A percentile compares a stretch with the other conserved stretches of the same genome.
phyloP scores from a whole-genome alignment of 1,140 invertebrate genomes.

The Myzus persicae region DNA sequence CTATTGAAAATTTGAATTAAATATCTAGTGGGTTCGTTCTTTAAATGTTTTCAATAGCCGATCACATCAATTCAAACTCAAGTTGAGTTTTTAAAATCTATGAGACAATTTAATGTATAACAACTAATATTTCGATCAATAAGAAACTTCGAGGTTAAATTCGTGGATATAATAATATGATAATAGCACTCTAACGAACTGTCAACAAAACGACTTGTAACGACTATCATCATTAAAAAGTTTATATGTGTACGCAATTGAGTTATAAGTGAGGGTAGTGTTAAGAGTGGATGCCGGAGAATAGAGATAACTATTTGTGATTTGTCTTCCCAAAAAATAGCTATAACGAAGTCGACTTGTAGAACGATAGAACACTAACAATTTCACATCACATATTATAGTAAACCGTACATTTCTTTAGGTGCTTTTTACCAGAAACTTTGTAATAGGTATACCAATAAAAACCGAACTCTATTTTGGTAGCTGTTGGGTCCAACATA shows the following conservation, averaged over 20 bases:
- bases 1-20: not conserved
- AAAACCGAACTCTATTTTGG: not conserved
- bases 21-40: not conserved
- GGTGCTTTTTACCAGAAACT: not conserved
- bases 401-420: not conserved
- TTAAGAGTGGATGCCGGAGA: not conserved
- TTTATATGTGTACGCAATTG: not conserved
- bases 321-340: not conserved
- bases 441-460: not conserved
- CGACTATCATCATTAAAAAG: not conserved
- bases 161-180: not conserved
- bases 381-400: not conserved
- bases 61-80: fast-evolving
- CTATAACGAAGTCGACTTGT: too few relatives aligned
- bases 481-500: not conserved
- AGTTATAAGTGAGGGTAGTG: not conserved
- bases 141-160: not conserved
- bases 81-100: not conserved
- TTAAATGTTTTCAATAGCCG: not conserved
- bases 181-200: not conserved
- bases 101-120: not conserved
- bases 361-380: not conserved
- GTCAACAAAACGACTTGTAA: too few relatives aligned
- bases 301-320: not conserved
- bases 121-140: not conserved